Conservation (phyloP, 2,888 invertebrate species). For the Tupiocoris notatus region DNA sequence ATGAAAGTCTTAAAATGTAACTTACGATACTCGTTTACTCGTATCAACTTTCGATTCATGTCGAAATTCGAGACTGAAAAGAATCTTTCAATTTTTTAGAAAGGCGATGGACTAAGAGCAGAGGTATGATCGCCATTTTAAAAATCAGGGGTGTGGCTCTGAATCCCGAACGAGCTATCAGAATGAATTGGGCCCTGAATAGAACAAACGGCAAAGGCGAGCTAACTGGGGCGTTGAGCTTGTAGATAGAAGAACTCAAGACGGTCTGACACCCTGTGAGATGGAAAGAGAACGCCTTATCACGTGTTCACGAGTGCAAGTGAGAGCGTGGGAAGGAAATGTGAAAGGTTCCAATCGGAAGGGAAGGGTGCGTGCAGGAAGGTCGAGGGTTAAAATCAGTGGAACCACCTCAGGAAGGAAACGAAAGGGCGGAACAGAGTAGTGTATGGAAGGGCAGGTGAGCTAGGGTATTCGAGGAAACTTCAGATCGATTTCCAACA, state of each 20-base stretch:
- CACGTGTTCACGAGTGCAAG: no score
- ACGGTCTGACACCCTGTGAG: not conserved
- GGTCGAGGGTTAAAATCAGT: not conserved
- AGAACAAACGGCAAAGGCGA: not conserved
- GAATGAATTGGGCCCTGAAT: not conserved
- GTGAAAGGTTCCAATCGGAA: not conserved
- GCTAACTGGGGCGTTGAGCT: no score
- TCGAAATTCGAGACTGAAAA: no score
- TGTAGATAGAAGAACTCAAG: not conserved
- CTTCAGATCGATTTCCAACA: not conserved
- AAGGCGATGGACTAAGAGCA: not conserved
- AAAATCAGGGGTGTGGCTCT: not conserved
- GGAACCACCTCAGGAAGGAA: not conserved
- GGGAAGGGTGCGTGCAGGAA: not conserved
- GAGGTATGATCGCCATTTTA: not conserved
- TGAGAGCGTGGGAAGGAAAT: not conserved
- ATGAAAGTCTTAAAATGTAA: not conserved
- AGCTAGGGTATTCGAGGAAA: not conserved
- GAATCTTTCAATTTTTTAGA: no score
- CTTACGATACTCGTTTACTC: no score
- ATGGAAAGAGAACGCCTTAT: not conserved
- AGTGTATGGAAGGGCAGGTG: not conserved
- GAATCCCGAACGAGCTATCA: not conserved
- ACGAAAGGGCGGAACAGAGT: not conserved
- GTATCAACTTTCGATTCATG: no score